These are phyloP conservation scores for Stegostoma tigrinum DNA, from an alignment of 2,113 vertebrate species.

Conservation along the genomic window DNA sequence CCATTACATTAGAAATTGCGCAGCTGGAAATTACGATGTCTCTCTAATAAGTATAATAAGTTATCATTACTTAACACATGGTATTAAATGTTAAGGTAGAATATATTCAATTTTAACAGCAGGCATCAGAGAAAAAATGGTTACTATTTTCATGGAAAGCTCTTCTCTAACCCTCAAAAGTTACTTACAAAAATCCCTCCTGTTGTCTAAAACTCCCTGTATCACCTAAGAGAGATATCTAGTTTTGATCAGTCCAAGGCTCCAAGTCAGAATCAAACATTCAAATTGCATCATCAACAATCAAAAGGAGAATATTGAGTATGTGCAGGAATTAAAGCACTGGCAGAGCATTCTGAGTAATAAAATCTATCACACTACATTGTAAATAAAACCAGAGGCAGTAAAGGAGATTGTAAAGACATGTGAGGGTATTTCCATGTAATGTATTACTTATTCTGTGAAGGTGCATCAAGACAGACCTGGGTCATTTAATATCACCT, in stretches of 20 bases:
- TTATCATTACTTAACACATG: background rate
- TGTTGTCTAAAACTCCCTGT: background rate
- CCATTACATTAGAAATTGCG: background rate
- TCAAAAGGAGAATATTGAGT: background rate
- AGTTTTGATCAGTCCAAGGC: background rate
- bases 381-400: background rate
- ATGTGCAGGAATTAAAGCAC: background rate
- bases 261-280: background rate
- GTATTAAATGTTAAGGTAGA: background rate
- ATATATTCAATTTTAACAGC: background rate
- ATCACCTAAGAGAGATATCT: background rate
- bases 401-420: background rate
- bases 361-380: background rate
- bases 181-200: background rate
- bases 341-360: background rate
- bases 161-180: background rate
- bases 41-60: background rate
- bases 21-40: background rate
- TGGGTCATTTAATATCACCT: conserved; percentile 41
- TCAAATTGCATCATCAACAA: background rate
- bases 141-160: background rate
- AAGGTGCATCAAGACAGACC: background rate
- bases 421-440: background rate
- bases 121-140: background rate
- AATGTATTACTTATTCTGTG: background rate